Percentiles rank a stretch among this genome's conserved stretches.
phyloP scores from a whole-genome alignment of 2,113 vertebrate species.

The rat (Rattus norvegicus) region GRCr8 NC_086022.1:145502501-145503000 shows the following conservation, averaged over 20 bases:
- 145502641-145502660: not conserved
- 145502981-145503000: not conserved
- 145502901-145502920: not conserved
- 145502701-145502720: not conserved
- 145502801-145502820: not conserved
- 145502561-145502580: not conserved
- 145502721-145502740: not conserved
- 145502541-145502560: conserved; percentile 5
- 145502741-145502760: not conserved
- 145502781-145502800: not conserved
- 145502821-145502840: conserved; percentile 1
- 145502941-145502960: not conserved
- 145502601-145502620: not conserved
- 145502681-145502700: not conserved
- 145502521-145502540: not conserved
- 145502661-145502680: not conserved
- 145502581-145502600: not conserved
- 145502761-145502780: not conserved
- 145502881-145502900: not conserved
- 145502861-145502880: not conserved
- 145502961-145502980: not conserved
- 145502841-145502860: not conserved
- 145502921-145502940: not conserved
- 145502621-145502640: not conserved
- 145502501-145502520: not conserved